Evolutionary conservation across 2,888 invertebrate species (phyloP).

Genomic region (Empis stercorea): DNA sequence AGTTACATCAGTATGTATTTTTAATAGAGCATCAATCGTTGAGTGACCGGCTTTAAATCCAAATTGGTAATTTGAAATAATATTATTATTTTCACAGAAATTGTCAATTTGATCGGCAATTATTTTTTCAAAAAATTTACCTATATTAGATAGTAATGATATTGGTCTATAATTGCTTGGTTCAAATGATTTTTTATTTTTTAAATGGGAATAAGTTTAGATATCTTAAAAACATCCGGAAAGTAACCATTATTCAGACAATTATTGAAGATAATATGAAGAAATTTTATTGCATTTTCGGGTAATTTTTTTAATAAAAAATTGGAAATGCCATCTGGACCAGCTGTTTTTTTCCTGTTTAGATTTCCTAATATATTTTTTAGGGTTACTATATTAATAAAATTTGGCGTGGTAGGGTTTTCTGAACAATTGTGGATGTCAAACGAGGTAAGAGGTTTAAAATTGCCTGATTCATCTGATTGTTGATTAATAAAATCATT

Average conservation of each 20-base stretch:
- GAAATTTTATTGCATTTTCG: background rate
- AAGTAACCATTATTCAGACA: conserved; percentile 2
- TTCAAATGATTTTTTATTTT: conserved; percentile 12
- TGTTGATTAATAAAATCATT: no score
- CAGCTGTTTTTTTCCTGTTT: no score
- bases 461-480: no score
- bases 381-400: no score
- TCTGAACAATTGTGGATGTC: no score
- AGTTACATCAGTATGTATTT: background rate
- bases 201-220: conserved; percentile 1
- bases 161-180: conserved; percentile 16
- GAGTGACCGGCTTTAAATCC: background rate
- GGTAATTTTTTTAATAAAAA: no score
- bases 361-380: no score
- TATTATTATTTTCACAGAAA: background rate
- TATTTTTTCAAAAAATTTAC: conserved; percentile 8
- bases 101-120: background rate
- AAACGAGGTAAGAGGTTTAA: no score
- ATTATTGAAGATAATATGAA: background rate
- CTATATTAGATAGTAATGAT: conserved; percentile 12
- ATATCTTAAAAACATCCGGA: background rate
- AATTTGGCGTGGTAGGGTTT: no score
- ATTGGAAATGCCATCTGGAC: no score
- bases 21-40: background rate
- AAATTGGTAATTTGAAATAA: conserved; percentile 1